Evolutionary conservation across 2,888 invertebrate genomes (phyloP).

Genomic region (Agrotis segetum): DNA sequence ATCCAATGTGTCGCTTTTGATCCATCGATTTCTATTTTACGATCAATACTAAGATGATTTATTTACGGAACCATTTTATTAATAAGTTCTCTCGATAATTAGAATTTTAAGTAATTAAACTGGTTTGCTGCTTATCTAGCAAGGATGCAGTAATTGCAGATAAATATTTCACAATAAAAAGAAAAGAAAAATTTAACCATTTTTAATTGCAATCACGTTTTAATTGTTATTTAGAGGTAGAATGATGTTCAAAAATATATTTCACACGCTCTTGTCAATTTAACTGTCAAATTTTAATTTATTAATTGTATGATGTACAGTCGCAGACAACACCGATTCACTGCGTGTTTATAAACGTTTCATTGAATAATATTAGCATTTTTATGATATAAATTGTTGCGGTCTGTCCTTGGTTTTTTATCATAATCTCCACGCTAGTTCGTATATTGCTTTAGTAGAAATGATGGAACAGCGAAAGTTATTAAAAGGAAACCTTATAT

Average conservation of each 20-base stretch:
- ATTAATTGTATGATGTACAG: constrained; percentile 43
- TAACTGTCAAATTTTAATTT: constrained; percentile 29
- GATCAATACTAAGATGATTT: constrained; percentile 54
- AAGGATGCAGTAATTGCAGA: background rate
- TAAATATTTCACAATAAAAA: background rate
- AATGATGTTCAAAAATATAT: too few relatives aligned
- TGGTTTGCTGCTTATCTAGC: constrained; percentile 8
- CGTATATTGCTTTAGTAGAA: constrained; percentile 15
- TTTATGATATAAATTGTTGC: constrained; percentile 50
- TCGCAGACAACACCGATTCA: constrained; percentile 38
- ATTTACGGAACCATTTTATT: constrained; percentile 39
- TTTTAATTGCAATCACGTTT: too few relatives aligned
- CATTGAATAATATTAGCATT: constrained; percentile 57
- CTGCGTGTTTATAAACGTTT: constrained; percentile 48
- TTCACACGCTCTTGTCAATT: constrained; percentile 28
- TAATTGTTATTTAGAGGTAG: background rate
- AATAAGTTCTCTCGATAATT: constrained; percentile 34
- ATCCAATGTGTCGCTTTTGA: constrained; percentile 52
- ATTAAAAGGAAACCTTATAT: too few relatives aligned
- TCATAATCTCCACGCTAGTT: constrained; percentile 18
- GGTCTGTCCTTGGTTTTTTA: constrained; percentile 33
- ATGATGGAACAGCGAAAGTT: background rate
- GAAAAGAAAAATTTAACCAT: background rate
- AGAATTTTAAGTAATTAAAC: constrained; percentile 20
- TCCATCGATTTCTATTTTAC: constrained; percentile 57